A percentile compares a stretch with the other conserved stretches of the same genome.
Evolutionary conservation across 1,140 invertebrate genomes (phyloP).

Genomic region (Holotrichia oblita): DNA sequence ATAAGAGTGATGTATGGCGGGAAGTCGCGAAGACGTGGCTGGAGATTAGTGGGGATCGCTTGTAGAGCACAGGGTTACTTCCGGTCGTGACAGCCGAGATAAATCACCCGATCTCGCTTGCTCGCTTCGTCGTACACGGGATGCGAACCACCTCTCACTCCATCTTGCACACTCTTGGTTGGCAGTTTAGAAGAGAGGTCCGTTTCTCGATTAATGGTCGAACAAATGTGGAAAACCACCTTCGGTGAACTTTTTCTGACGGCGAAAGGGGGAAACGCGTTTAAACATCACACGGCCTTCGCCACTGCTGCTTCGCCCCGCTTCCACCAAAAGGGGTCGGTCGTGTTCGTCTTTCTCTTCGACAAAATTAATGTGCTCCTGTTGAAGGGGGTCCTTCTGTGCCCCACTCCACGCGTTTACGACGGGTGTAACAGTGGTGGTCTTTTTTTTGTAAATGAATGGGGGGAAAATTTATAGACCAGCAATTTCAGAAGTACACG

Average conservation of each 20-base stretch:
- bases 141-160: background rate
- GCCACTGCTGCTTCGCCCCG: background rate
- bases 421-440: slow-evolving; percentile 1
- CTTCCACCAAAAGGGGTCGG: background rate
- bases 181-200: background rate
- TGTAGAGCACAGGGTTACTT: slow-evolving; percentile 58
- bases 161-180: background rate
- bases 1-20: slow-evolving; percentile 51
- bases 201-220: slow-evolving; percentile 57
- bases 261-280: background rate
- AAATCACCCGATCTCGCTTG: slow-evolving; percentile 56
- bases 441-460: background rate
- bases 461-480: slow-evolving; percentile 14
- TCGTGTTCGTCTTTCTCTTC: slow-evolving; percentile 12
- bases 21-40: slow-evolving; percentile 59
- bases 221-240: slow-evolving; percentile 61
- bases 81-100: slow-evolving; percentile 58
- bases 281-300: background rate
- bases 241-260: slow-evolving; percentile 49
- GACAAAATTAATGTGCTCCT: slow-evolving; percentile 1
- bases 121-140: slow-evolving; percentile 35
- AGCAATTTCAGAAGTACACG: slow-evolving; percentile 32
- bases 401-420: background rate
- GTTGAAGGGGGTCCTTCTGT: background rate
- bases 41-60: slow-evolving; percentile 59